Percentiles rank a stretch among this genome's conserved stretches.
These are phyloP conservation scores for Rafetus swinhoei DNA, from an alignment of 2,113 vertebrate species.

Conservation along the genomic window DNA sequence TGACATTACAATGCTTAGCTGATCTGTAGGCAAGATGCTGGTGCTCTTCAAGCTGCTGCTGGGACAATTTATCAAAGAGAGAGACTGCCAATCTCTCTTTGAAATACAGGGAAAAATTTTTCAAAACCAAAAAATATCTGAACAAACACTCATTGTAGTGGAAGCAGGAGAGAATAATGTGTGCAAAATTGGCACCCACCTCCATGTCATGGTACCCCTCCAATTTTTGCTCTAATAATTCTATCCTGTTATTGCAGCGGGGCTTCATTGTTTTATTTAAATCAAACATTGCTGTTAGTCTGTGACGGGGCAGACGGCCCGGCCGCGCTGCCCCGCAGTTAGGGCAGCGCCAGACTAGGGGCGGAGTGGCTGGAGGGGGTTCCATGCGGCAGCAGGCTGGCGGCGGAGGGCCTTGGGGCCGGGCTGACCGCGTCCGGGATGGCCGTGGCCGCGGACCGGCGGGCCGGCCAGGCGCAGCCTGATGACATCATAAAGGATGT, in stretches of 20 bases:
- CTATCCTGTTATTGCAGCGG: background rate
- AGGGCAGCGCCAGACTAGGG: no score
- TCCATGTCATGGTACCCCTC: background rate
- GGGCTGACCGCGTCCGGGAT: no score
- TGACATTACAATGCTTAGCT: background rate
- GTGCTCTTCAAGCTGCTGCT: background rate
- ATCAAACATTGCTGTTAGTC: constrained; percentile 13
- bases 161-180: background rate
- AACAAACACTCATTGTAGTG: background rate
- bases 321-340: no score
- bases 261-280: background rate
- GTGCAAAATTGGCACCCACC: background rate
- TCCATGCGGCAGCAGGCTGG: no score
- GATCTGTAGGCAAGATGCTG: background rate
- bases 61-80: background rate
- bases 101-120: constrained; percentile 16
- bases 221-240: background rate
- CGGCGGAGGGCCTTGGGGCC: no score
- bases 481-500: no score
- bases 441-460: no score
- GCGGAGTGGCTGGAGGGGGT: no score
- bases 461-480: no score
- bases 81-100: background rate
- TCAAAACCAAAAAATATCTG: constrained; percentile 5
- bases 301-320: no score